Percentiles rank a stretch among this genome's conserved stretches.
phyloP scores from a whole-genome alignment of 2,113 vertebrate species.

The Xenotilapia leptura region DNA sequence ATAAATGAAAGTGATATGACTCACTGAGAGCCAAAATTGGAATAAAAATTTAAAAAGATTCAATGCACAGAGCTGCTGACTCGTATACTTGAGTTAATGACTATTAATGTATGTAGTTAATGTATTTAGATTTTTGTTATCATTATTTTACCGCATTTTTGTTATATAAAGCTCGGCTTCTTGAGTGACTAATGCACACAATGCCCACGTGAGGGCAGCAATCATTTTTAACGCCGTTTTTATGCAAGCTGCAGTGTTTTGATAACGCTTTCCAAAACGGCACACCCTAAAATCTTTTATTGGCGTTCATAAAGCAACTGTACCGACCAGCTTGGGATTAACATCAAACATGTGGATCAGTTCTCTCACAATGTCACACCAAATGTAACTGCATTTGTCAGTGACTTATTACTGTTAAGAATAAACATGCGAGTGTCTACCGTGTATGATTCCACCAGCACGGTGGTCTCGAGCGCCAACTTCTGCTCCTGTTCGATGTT shows the following conservation, averaged over 20 bases:
- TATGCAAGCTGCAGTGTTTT: not conserved
- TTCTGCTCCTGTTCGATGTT: slow-evolving; percentile 99
- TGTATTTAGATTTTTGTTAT: not conserved
- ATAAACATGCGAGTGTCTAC: slow-evolving; percentile 51
- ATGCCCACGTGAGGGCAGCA: slow-evolving; percentile 1
- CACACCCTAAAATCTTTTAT: not conserved
- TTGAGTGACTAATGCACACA: not conserved
- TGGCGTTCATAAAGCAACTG: not conserved
- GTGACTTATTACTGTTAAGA: not conserved
- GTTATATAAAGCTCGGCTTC: no score
- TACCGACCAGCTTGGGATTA: not conserved
- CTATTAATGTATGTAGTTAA: not conserved
- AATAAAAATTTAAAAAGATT: not conserved
- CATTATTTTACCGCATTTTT: not conserved
- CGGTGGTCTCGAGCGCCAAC: slow-evolving; percentile 94
- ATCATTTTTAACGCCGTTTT: not conserved
- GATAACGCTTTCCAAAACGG: not conserved
- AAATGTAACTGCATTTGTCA: not conserved
- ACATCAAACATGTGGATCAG: not conserved
- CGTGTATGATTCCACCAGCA: slow-evolving; percentile 96
- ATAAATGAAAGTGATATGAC: not conserved
- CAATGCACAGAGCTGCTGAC: not conserved
- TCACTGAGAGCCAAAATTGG: not conserved
- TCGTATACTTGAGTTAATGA: not conserved
- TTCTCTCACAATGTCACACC: not conserved